These are phyloP conservation scores for Popillia japonica DNA, from an alignment of 1,140 invertebrate genomes.

Conservation along the genomic window DNA sequence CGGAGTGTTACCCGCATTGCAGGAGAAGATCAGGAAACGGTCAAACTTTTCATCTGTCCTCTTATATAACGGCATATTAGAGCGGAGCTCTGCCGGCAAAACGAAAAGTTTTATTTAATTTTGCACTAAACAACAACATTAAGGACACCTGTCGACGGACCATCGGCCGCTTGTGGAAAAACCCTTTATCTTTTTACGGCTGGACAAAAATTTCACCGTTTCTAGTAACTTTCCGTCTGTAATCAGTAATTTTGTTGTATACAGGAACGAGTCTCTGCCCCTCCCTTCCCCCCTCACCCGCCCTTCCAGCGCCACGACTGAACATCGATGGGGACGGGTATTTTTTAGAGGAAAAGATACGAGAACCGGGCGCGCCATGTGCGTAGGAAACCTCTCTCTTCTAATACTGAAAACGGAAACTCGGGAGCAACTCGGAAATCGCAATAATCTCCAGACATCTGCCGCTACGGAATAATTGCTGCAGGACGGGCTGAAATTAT, in stretches of 20 bases:
- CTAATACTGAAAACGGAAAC: not conserved
- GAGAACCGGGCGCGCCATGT: not conserved
- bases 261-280: not conserved
- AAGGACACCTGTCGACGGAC: conserved; percentile 1
- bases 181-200: conserved; percentile 1
- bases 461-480: not conserved
- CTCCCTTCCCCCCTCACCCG: no score
- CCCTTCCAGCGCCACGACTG: no score
- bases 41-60: conserved; percentile 5
- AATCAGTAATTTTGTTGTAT: conserved; percentile 11
- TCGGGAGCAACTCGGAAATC: not conserved
- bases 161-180: not conserved
- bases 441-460: conserved; percentile 18
- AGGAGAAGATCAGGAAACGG: not conserved
- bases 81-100: not conserved
- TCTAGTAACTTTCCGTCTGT: not conserved
- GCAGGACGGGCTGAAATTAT: not conserved
- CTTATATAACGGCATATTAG: not conserved
- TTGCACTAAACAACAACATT: conserved; percentile 15
- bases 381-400: not conserved
- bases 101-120: conserved; percentile 16
- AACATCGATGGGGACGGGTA: not conserved
- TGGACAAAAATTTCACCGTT: not conserved
- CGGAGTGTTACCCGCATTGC: not conserved
- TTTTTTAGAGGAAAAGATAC: not conserved